Evolutionary conservation across 2,888 invertebrate genomes (phyloP), one percentile per base, ranked within the genome.

Genomic region (Temnothorax unifasciatus): DNA sequence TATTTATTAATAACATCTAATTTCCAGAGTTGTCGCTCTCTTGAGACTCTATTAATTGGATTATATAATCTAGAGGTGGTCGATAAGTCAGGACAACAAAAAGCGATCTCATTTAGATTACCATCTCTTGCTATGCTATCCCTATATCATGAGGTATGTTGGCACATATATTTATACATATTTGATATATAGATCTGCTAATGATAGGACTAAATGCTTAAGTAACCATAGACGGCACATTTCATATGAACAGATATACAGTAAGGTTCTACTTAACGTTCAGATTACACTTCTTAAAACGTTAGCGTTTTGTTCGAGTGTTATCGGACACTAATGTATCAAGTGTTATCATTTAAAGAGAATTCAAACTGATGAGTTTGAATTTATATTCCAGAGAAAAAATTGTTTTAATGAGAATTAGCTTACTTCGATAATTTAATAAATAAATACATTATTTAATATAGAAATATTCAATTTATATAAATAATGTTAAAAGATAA

Each of bases 91-190:
- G 98, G 98, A 34, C 97, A 98, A 94, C 97, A 98, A 71, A 98
- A 97, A 95, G 97, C 97, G 71, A 96, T 98, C 85, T 97, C 98
- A 74, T 98, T 99, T 95, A 97, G 99, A 91, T 96, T 99, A 94
- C 99, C 99, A 75, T 98, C 98, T 44, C 96, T 99, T 93, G 98
- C 98, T 38, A 98, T 98, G 95, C 96, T 98, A 85, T 99, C 99
- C 63, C 97, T 99, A 92, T 99, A 98, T 95, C 99, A 99, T 95
- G 99, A 99, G 96, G 97, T 97, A 94, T 92, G 90, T 83, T 79
- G 3, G 2, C 2, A 18, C 1, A 21, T 38, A 50, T 63, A 64
- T 57, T 50, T 83, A 34, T 29, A 29, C 29, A 29, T 64, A 29
- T 15, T 61, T 71, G 8, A 25, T 34, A 18, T 38, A 13, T 8